Evolutionary conservation across 2,797 vertebrate genomes (phyloP).

Genomic region (Anguilla anguilla): DNA sequence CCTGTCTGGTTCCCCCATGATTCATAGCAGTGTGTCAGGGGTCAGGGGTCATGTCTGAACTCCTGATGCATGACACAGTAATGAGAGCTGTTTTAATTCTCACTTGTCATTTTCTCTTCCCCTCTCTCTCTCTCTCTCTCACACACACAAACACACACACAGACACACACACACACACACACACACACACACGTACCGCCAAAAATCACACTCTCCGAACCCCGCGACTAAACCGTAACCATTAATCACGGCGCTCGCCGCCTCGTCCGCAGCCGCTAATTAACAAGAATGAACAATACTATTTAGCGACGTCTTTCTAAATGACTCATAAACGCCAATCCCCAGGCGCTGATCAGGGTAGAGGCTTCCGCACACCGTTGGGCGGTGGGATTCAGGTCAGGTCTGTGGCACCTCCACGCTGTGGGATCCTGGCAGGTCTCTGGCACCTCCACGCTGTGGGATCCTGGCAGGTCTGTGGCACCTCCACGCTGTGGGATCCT

Average conservation of each 20-base stretch:
- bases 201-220: background rate
- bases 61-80: constrained; percentile 1
- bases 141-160: background rate
- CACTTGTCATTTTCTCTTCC: background rate
- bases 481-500: too few relatives aligned
- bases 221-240: background rate
- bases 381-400: background rate
- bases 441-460: background rate
- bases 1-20: background rate
- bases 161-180: background rate
- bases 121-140: background rate
- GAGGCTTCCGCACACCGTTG: background rate
- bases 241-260: background rate
- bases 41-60: background rate
- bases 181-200: background rate
- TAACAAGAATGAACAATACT: background rate
- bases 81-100: constrained; percentile 2
- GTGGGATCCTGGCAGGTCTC: background rate
- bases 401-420: background rate
- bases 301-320: background rate
- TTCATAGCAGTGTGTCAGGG: background rate
- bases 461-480: too few relatives aligned
- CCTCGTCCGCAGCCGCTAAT: background rate
- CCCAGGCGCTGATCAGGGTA: background rate
- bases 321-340: background rate